Evolutionary conservation across 2,888 invertebrate genomes (phyloP), one percentile per base, ranked within the genome.

Genomic region (Proisotoma minuta): DNA sequence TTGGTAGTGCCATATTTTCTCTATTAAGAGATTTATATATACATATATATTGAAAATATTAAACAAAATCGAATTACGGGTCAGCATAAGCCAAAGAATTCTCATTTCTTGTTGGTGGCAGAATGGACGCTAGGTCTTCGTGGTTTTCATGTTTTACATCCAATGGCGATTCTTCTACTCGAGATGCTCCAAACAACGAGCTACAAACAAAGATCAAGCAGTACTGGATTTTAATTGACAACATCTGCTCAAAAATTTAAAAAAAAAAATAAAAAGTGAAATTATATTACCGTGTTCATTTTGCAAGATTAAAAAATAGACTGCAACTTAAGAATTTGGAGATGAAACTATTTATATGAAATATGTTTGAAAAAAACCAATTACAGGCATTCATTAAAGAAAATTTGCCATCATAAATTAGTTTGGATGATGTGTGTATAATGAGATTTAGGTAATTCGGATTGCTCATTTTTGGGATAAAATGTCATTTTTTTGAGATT

Each of bases 201-300:
- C 56, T 56, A 24, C 56, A 56, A 40, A 56, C 43, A n/a, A 56
- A 56, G 3, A 56, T 56, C 20, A 56, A 34, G 20, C 56, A 56
- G 43, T 56, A 56, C 56, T 54, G 18, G 4, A 22, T 24, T 10
- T 15, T 10, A 8, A 34, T 34, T 15, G 15, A 10, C 34, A 34
- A 34, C 15, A 34, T 34, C 34, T 34, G 34, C 15, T 34, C 34
- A 34, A 15, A 10, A 34, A 34, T n/a, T n/a, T n/a, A n/a, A n/a
- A n/a, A n/a, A n/a, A n/a, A n/a, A n/a, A n/a, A n/a, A n/a, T n/a
- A 34, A 34, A 10, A 34, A 34, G 34, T 34, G 34, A 34, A 8
- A 34, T n/a, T n/a, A n/a, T 10, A 34, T 8, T 34, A 34, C 34
- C 34, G 34, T 34, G 15, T 34, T 34, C 34, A 34, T 34, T 15